Base-by-base conservation (phyloP, 1,140 invertebrate genomes). In the Triops cancriformis region DNA sequence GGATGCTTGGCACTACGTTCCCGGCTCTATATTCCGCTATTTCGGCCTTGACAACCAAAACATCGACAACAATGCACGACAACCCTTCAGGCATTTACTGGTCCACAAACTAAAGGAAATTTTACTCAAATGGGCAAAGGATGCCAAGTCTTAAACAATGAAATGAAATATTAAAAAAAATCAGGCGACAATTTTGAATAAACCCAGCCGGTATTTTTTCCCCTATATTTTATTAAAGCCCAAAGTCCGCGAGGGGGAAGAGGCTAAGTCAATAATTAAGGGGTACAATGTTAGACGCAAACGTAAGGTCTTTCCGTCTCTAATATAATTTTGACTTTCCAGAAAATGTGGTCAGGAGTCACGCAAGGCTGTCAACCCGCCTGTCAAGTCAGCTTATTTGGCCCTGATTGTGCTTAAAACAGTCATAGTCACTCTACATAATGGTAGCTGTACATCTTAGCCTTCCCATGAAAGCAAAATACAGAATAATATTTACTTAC, bases 331-430 rank as follows among this genome's bases (percentile, higher is more conserved):
- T 18, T 64, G 51, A 64, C 51, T 64, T 64, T 64, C 51, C 51
- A 64, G 51, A 64, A 64, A 64, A 64, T 64, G 51, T 64, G 51
- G 51, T 64, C 23, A 23, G 51, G 23, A 64, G 51, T 64, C 51
- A 64, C 51, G 51, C 51, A 64, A 64, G 51, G 51, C 51, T 64
- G 51, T 64, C 51, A 64, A 64, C 10, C 51, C 23, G 51, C 51
- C 51, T 64, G 51, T 64, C 51, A 64, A 64, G 51, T 23, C 51
- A 64, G 51, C 51, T 64, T 64, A 64, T 64, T 64, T 64, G 31
- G n/a, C 51, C 23, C 51, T 64, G 51, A 64, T 64, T 64, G n/a
- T 64, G 51, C 23, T 64, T 64, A 64, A 37, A 64, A 64, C 51
- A 12, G 51, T 64, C 51, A 18, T 23, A n/a, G 51, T 23, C 51